These are phyloP conservation scores for Atherix ibis DNA, from an alignment of 2,888 invertebrate species.

Conservation along the genomic window DNA sequence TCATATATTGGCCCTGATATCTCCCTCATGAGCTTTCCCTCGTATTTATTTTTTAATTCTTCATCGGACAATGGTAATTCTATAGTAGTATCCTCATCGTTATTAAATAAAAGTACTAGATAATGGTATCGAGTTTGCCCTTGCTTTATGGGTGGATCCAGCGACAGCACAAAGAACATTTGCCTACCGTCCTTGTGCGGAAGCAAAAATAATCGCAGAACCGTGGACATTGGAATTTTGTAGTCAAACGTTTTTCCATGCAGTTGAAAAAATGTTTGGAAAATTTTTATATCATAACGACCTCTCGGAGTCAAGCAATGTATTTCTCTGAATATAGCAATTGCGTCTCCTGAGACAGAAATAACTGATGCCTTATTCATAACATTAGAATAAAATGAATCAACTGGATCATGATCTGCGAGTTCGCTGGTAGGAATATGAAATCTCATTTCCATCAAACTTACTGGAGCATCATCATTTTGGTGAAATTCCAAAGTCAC, in stretches of 20 bases:
- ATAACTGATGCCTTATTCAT: slow-evolving; percentile 96
- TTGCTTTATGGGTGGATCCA: slow-evolving; percentile 98
- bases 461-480: slow-evolving; percentile 96
- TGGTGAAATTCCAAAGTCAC: slow-evolving; percentile 96
- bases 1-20: slow-evolving; percentile 88
- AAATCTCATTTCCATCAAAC: slow-evolving; percentile 93
- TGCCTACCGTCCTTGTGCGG: slow-evolving; percentile 97
- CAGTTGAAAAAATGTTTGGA: slow-evolving; percentile 75
- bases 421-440: slow-evolving; percentile 88
- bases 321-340: slow-evolving; percentile 90
- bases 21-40: slow-evolving; percentile 79
- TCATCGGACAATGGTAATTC: slow-evolving; percentile 85
- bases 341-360: slow-evolving; percentile 93
- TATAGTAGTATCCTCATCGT: slow-evolving; percentile 84
- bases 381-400: slow-evolving; percentile 93
- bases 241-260: slow-evolving; percentile 99
- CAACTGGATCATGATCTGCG: slow-evolving; percentile 80
- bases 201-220: slow-evolving; percentile 80
- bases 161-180: slow-evolving; percentile 93
- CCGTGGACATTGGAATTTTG: slow-evolving; percentile 96
- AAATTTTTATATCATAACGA: slow-evolving; percentile 87
- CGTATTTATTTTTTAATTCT: slow-evolving; percentile 85
- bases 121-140: slow-evolving; percentile 98
- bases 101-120: slow-evolving; percentile 81
- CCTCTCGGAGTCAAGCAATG: slow-evolving; percentile 92